A percentile compares a stretch with the other conserved stretches of the same genome.
These are phyloP conservation scores for Stegodyphus dumicola DNA, from an alignment of 1,140 invertebrate species.

Conservation along the genomic window DNA sequence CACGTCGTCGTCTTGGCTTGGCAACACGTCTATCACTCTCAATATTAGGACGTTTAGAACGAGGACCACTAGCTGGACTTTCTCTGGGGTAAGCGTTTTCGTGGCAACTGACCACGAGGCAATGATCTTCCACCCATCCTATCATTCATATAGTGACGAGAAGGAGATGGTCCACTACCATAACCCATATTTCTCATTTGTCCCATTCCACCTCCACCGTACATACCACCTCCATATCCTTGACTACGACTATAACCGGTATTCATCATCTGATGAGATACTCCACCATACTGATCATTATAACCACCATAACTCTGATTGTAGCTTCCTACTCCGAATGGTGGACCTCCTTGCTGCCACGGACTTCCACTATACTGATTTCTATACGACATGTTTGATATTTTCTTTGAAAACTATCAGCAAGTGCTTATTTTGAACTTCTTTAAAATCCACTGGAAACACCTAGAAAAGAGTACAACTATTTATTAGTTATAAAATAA, in stretches of 20 bases:
- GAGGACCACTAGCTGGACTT: conserved; percentile 40
- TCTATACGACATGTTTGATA: conserved; percentile 44
- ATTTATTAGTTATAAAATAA: too few relatives aligned
- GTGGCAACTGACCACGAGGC: conserved; percentile 27
- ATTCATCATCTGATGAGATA: conserved; percentile 55
- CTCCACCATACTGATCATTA: conserved; percentile 37
- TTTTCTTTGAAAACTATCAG: too few relatives aligned
- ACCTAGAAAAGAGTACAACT: too few relatives aligned
- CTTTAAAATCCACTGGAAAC: too few relatives aligned
- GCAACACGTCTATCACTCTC: conserved; percentile 26
- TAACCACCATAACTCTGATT: conserved; percentile 40
- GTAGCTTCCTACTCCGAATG: conserved; percentile 54
- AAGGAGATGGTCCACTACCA: conserved; percentile 36
- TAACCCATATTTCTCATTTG: conserved; percentile 53
- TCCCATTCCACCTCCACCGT: conserved; percentile 51
- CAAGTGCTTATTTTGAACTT: too few relatives aligned
- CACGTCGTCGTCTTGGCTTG: conserved; percentile 21
- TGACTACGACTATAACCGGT: conserved; percentile 44
- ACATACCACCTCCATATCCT: conserved; percentile 40
- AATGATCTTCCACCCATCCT: conserved; percentile 47
- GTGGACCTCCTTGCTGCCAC: conserved; percentile 57
- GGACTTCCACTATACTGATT: conserved; percentile 59
- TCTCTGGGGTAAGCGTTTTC: conserved; percentile 44
- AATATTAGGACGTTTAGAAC: conserved; percentile 47
- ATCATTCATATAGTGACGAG: conserved; percentile 56